These are phyloP conservation scores for Sepiola atlantica DNA, from an alignment of 2,888 invertebrate genomes.

Conservation along the genomic window DNA sequence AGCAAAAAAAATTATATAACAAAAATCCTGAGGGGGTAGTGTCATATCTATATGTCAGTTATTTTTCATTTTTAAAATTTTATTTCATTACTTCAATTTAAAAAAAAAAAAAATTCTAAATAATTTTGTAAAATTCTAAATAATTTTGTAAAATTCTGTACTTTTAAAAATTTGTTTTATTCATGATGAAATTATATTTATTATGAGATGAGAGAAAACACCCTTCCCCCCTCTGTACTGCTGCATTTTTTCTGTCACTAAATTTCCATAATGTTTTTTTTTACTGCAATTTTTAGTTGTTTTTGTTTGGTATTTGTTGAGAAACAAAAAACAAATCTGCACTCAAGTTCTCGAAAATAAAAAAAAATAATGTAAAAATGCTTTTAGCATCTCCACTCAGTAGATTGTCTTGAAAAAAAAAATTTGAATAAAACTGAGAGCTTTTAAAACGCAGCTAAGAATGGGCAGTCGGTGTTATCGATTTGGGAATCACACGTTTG, in stretches of 20 bases:
- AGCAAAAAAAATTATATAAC: too few species aligned
- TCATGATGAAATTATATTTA: not conserved
- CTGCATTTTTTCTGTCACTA: not conserved
- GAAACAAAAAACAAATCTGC: not conserved
- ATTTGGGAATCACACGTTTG: too few species aligned
- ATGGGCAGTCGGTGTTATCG: not conserved
- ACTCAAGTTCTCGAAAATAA: not conserved
- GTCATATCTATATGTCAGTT: too few species aligned
- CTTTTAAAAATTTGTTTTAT: not conserved
- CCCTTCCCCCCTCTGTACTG: not conserved
- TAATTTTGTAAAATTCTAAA: too few species aligned
- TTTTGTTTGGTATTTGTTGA: not conserved
- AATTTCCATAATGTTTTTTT: not conserved
- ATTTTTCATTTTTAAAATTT: too few species aligned
- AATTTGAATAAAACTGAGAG: not conserved
- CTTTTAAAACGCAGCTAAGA: not conserved
- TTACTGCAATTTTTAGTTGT: not conserved
- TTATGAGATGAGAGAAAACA: not conserved
- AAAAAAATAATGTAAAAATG: not conserved
- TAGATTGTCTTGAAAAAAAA: not conserved
- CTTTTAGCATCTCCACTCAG: not conserved
- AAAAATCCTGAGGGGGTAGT: too few species aligned
- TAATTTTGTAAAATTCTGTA: not conserved
- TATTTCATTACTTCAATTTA: too few species aligned
- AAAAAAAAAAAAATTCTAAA: not conserved